Evolutionary conservation across 2,888 invertebrate genomes (phyloP).

Genomic region (Tinea pellionella): DNA sequence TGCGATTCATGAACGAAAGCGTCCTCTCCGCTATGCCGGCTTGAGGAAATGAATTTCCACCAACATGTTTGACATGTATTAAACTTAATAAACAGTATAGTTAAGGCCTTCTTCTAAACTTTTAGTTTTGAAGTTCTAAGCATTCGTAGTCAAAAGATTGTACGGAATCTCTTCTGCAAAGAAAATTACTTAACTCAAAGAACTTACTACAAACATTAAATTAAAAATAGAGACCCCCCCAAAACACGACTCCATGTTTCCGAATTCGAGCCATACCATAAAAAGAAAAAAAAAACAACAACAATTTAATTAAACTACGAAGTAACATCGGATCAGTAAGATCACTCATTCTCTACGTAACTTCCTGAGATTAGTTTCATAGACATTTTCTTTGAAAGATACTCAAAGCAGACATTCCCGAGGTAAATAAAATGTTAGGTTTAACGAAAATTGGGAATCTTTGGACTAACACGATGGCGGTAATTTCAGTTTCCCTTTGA

Average conservation of each 20-base stretch:
- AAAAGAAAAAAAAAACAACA: neutral
- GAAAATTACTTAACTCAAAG: neutral
- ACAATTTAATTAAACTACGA: constrained; percentile 40
- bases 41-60: no score
- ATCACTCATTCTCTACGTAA: constrained; percentile 23
- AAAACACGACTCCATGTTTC: neutral
- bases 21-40: no score
- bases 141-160: neutral
- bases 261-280: constrained; percentile 14
- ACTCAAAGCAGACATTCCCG: constrained; percentile 55
- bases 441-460: constrained; percentile 29
- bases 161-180: neutral
- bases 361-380: constrained; percentile 48
- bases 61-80: no score
- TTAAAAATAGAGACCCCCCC: neutral
- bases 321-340: constrained; percentile 19
- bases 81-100: neutral
- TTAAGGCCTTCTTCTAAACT: neutral
- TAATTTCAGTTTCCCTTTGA: constrained; percentile 41
- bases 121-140: neutral
- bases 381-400: constrained; percentile 23
- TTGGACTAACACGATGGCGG: constrained; percentile 28
- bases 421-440: constrained; percentile 49
- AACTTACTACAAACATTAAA: neutral
- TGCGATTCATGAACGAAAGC: no score